Evolutionary conservation across 2,113 vertebrate species (phyloP).

Genomic region (Nothoprocta pentlandii): DNA sequence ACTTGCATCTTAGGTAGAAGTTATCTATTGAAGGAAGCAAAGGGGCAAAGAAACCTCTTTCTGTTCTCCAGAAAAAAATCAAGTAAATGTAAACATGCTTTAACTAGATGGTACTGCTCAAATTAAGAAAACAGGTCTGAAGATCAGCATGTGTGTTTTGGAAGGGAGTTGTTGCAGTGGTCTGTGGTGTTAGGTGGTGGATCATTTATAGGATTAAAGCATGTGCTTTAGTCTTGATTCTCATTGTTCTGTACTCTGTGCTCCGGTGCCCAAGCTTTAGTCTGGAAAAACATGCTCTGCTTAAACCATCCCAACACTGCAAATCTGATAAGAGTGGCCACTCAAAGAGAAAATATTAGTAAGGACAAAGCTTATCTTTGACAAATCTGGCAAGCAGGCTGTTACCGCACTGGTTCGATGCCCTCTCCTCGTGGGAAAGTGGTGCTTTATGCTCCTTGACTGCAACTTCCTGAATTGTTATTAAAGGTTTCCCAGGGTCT

Average conservation of each 20-base stretch:
- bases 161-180: not conserved
- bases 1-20: not conserved
- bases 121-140: not conserved
- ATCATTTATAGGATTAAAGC: not conserved
- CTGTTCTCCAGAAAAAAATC: not conserved
- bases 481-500: not conserved
- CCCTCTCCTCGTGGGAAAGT: not conserved
- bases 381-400: not conserved
- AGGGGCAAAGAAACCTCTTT: fast-evolving
- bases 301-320: not conserved
- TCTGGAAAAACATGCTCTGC: not conserved
- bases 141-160: not conserved
- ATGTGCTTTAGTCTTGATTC: not conserved
- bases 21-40: not conserved
- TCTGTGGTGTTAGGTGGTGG: not conserved
- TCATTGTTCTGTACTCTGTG: not conserved
- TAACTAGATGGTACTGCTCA: not conserved
- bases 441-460: not conserved
- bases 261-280: not conserved
- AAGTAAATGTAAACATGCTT: not conserved
- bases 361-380: not conserved
- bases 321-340: not conserved
- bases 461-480: not conserved
- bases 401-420: not conserved
- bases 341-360: not conserved